A percentile compares a stretch with the other conserved stretches of the same genome.
These are phyloP conservation scores for Oriolus oriolus DNA, from an alignment of 2,113 vertebrate species.

Conservation along the genomic window DNA sequence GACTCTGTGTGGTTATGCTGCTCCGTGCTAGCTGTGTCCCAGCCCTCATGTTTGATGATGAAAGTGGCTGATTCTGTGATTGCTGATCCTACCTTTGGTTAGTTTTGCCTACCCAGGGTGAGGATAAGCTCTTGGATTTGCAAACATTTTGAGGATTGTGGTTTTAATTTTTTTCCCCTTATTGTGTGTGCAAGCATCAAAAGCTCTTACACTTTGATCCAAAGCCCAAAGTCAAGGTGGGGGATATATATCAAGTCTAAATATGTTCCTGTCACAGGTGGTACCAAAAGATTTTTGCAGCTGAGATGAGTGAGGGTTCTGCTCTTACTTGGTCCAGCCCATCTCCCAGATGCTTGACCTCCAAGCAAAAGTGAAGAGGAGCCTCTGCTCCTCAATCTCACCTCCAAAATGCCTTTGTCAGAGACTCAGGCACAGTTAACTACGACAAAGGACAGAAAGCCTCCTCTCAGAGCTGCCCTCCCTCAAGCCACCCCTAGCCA, in stretches of 20 bases:
- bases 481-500: not conserved
- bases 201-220: not conserved
- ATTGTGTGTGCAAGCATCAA: not conserved
- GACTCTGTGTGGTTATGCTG: not conserved
- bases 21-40: not conserved
- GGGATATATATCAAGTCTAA: not conserved
- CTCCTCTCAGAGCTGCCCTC: not conserved
- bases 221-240: not conserved
- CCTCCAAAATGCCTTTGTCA: not conserved
- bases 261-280: not conserved
- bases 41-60: not conserved
- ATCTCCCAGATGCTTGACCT: not conserved
- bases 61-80: not conserved
- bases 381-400: not conserved
- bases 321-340: not conserved
- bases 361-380: not conserved
- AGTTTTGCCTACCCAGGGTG: not conserved
- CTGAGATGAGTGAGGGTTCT: not conserved
- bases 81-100: slow-evolving; percentile 1
- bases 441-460: not conserved
- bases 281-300: not conserved
- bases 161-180: not conserved
- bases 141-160: slow-evolving; percentile 14
- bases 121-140: slow-evolving; percentile 47
- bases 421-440: not conserved